Evolutionary conservation across 2,797 vertebrate genomes (phyloP).

Genomic region (Nasua narica): DNA sequence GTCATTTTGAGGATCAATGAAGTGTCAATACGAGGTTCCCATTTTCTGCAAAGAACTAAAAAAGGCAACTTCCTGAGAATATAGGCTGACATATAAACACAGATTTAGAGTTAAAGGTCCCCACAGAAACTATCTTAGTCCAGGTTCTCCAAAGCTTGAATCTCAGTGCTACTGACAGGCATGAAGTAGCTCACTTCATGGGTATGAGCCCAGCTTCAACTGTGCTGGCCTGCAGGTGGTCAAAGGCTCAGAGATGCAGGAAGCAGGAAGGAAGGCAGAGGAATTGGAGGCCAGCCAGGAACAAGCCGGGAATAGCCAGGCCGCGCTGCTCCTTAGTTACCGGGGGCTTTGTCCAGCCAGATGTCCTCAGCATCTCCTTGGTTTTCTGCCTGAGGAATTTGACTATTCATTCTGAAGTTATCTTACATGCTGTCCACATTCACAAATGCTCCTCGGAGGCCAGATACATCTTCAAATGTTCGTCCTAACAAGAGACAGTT

Average conservation of each 20-base stretch:
- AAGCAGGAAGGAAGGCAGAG: constrained; percentile 49
- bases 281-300: constrained; percentile 52
- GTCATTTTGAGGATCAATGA: neutral
- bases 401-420: constrained; percentile 42
- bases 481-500: neutral
- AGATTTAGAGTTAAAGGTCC: neutral
- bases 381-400: constrained; percentile 50
- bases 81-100: neutral
- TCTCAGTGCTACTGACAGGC: neutral
- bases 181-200: neutral
- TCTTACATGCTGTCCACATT: constrained; percentile 19
- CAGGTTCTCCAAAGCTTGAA: neutral
- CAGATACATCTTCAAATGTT: neutral
- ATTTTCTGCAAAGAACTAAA: neutral
- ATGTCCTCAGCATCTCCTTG: constrained; percentile 47
- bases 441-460: neutral
- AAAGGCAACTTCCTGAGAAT: neutral
- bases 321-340: constrained; percentile 47
- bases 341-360: neutral
- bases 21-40: neutral
- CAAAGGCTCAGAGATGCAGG: constrained; percentile 6
- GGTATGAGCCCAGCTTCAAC: neutral
- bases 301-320: neutral
- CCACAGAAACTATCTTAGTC: neutral
- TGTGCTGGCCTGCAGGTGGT: constrained; percentile 1